These are phyloP conservation scores for Chrysomallon squamiferum DNA, from an alignment of 1,140 invertebrate genomes.

Conservation along the genomic window DNA sequence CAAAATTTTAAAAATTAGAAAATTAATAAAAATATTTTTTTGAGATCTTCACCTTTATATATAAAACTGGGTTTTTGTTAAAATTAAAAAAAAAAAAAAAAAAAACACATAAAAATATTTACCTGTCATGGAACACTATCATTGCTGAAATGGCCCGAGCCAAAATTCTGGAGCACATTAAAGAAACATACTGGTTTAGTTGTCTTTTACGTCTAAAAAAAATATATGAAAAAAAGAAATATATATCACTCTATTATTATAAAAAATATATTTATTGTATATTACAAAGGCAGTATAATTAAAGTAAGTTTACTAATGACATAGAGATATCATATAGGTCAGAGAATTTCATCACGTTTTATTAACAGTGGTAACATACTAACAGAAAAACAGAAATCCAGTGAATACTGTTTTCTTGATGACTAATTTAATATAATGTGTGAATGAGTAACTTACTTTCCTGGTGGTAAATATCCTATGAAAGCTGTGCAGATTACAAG, in stretches of 20 bases:
- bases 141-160: constrained; percentile 49
- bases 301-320: neutral
- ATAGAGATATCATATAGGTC: neutral
- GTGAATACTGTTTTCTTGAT: too few relatives aligned
- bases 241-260: neutral
- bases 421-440: too few relatives aligned
- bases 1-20: too few relatives aligned
- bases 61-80: too few relatives aligned
- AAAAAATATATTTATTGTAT: neutral
- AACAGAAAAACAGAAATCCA: too few relatives aligned
- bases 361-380: too few relatives aligned
- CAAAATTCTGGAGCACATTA: constrained; percentile 51
- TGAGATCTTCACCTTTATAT: too few relatives aligned
- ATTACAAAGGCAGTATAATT: neutral
- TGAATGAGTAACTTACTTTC: constrained; percentile 39
- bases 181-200: constrained; percentile 39
- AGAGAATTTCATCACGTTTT: too few relatives aligned
- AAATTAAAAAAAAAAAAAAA: constrained; percentile 9
- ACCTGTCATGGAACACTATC: constrained; percentile 54
- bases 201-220: constrained; percentile 46
- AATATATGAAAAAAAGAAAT: constrained; percentile 8
- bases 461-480: constrained; percentile 47
- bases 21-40: too few relatives aligned
- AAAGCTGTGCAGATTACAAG: constrained; percentile 48
- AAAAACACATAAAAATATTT: constrained; percentile 8